Evolutionary conservation across 2,888 invertebrate species (phyloP).

Genomic region (Spicauda simplicius): DNA sequence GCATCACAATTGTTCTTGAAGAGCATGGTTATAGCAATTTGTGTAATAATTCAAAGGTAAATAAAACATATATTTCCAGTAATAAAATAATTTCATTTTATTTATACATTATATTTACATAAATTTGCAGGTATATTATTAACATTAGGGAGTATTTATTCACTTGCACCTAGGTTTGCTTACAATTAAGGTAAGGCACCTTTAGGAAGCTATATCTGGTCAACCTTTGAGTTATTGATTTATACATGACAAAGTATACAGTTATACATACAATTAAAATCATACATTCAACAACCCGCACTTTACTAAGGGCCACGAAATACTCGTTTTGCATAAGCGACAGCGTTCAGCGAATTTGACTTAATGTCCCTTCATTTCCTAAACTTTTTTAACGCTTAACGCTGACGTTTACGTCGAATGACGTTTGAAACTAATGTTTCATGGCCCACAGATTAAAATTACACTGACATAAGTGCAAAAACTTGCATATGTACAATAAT

Average conservation of each 20-base stretch:
- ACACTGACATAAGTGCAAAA: too few relatives aligned
- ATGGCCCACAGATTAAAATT: too few relatives aligned
- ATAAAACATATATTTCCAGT: conserved; percentile 57
- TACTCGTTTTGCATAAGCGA: too few relatives aligned
- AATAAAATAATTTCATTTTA: conserved; percentile 82
- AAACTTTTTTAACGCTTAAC: too few relatives aligned
- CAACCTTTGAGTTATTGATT: conserved; percentile 48
- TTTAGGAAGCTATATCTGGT: conserved; percentile 63
- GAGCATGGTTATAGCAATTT: too few relatives aligned
- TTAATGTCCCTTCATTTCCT: too few relatives aligned
- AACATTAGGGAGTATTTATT: conserved; percentile 74
- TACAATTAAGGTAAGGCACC: conserved; percentile 73
- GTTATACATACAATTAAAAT: conserved; percentile 29
- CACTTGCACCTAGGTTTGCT: conserved; percentile 70
- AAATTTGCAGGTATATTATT: conserved; percentile 67
- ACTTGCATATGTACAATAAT: too few relatives aligned
- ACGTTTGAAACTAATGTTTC: too few relatives aligned
- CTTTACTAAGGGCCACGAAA: too few relatives aligned
- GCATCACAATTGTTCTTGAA: too few relatives aligned
- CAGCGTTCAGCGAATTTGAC: too few relatives aligned
- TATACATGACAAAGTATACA: conserved; percentile 34
- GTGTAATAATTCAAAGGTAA: background rate
- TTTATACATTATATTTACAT: conserved; percentile 77
- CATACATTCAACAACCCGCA: conserved; percentile 14
- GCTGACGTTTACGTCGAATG: too few relatives aligned